Base-by-base conservation (phyloP, 2,888 invertebrate genomes). In the Encarsia formosa region DNA sequence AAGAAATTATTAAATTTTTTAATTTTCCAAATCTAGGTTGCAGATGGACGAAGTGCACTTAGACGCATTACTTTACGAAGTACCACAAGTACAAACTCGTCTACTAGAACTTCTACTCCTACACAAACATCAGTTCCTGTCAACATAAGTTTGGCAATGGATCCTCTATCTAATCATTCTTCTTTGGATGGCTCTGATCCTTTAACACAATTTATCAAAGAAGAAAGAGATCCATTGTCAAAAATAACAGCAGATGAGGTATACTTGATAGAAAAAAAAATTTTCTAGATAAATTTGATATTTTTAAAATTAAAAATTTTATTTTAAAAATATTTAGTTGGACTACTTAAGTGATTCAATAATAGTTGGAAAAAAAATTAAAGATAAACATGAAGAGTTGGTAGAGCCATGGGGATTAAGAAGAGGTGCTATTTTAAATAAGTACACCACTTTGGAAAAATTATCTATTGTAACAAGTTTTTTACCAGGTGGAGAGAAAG, bases 401-500 rank as follows among this genome's bases (percentile, higher is more conserved):
- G 76, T 85, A 58, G 86, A 88, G 68, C 84, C 87, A 13, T 98
- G 97, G 97, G 79, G 79, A 58, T 74, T 79, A 1, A 85, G 86
- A 64, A 84, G 88, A 59, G 71, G 81, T 39, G 78, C 79, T n/a
- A 94, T 98, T 67, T 79, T 97, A 11, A 86, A 83, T 61, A 90
- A 89, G 73, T 97, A 88, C 66, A 96, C 93, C 26, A 97, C 97
- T 46, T 91, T 89, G 11, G 95, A 96, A 74, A 94, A 92, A 70
- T 76, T 98, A 23, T 89, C 91, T 1, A 91, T 96, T 60, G 84
- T 91, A 2, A 92, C 92, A 35, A 94, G 92, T 71, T 93, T 89
- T 69, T 75, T 93, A 40, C 82, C 87, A 5, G 88, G 88, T 51
- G 87, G 87, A 57, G 88, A 90, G 70, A 87, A 87, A 80, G 84